phyloP scores from a whole-genome alignment of 92 coral and sea anemone species.

The Epizoanthus scotinus region DNA sequence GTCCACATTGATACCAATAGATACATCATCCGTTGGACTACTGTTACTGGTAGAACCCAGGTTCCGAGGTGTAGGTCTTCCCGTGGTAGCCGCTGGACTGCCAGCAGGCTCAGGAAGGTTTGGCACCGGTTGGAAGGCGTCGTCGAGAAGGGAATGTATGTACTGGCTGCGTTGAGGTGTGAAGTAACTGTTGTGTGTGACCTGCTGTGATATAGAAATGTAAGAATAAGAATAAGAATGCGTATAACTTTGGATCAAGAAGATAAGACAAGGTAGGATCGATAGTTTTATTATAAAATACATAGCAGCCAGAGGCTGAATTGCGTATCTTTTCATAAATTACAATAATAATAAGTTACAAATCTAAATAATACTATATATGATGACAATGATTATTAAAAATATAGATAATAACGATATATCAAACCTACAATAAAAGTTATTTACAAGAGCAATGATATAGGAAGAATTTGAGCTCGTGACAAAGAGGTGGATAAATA shows the following conservation, averaged over 20 bases:
- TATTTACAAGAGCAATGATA: no score
- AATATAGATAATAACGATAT: no score
- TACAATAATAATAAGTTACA: no score
- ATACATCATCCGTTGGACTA: not conserved
- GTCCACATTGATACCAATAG: not conserved
- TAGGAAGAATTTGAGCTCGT: no score
- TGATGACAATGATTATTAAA: no score
- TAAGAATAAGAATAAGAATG: not conserved
- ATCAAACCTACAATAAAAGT: no score
- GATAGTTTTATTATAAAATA: no score
- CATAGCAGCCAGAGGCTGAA: no score
- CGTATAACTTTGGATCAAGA: no score
- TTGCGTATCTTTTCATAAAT: no score
- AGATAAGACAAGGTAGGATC: no score
- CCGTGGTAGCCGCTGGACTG: slow-evolving; percentile 22
- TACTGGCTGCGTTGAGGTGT: slow-evolving; percentile 20
- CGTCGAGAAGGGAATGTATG: slow-evolving; percentile 36
- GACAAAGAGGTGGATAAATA: not conserved
- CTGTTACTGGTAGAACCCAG: slow-evolving; percentile 13
- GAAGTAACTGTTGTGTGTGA: slow-evolving; percentile 18
- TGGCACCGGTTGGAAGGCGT: slow-evolving; percentile 38
- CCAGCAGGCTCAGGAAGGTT: slow-evolving; percentile 29
- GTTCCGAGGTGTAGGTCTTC: slow-evolving; percentile 12
- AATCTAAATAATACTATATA: no score
- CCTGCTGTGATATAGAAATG: not conserved